Percentiles rank a stretch among this genome's conserved stretches.
phyloP scores from a whole-genome alignment of 2,888 invertebrate species.

The Cerastoderma edule region DNA sequence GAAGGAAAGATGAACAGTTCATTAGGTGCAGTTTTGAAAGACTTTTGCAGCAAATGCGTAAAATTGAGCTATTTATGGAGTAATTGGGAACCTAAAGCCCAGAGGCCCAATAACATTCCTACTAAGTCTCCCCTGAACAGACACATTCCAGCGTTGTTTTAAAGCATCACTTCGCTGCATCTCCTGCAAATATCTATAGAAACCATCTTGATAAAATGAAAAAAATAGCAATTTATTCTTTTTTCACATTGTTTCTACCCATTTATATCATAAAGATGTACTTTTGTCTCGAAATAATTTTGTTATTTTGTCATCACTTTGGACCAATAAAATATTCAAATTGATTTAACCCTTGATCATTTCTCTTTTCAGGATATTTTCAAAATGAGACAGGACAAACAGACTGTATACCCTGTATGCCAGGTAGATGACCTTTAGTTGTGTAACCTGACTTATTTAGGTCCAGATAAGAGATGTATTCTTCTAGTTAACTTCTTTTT shows the following conservation, averaged over 20 bases:
- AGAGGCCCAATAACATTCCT: too few relatives aligned
- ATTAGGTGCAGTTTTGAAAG: too few relatives aligned
- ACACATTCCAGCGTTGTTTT: too few relatives aligned
- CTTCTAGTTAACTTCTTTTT: background rate
- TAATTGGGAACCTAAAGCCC: too few relatives aligned
- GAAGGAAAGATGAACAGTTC: too few relatives aligned
- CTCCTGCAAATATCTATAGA: background rate
- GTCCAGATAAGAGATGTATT: background rate
- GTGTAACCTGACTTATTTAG: background rate
- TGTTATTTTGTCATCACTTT: background rate
- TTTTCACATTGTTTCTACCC: background rate
- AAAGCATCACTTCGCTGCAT: too few relatives aligned
- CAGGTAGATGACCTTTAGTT: conserved; percentile 11
- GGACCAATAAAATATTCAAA: background rate
- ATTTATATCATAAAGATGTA: background rate
- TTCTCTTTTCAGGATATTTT: conserved; percentile 36
- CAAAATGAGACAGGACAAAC: conserved; percentile 46
- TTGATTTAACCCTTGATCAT: background rate
- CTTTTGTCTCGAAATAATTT: background rate
- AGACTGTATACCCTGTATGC: conserved; percentile 33
- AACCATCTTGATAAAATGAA: background rate
- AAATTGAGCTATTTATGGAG: too few relatives aligned
- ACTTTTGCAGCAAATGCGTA: too few relatives aligned
- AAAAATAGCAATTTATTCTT: background rate
- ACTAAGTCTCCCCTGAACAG: too few relatives aligned